These are phyloP conservation scores for Chaitophorus viminalis DNA, from an alignment of 2,888 invertebrate genomes.

Conservation along the genomic window DNA sequence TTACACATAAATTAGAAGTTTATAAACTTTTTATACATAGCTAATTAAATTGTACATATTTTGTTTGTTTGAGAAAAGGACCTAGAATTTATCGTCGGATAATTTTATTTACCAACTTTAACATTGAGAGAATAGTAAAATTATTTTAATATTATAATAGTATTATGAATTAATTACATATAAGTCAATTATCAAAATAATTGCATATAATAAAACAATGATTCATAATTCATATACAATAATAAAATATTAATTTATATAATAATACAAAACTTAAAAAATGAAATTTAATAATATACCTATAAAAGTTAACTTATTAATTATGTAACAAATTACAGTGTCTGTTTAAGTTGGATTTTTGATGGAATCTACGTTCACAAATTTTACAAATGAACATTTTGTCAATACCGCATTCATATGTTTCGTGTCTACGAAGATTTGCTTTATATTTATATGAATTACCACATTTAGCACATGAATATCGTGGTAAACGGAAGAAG, in stretches of 20 bases:
- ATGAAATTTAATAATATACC: background rate
- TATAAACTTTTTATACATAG: background rate
- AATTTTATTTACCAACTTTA: too few relatives aligned
- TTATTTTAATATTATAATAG: too few relatives aligned
- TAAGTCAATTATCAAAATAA: too few relatives aligned
- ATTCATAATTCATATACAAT: background rate
- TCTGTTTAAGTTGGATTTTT: constrained; percentile 64
- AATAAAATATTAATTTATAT: background rate
- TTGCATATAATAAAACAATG: background rate
- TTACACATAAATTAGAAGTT: background rate
- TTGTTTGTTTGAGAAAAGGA: background rate
- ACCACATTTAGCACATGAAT: constrained; percentile 56
- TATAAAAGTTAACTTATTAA: background rate
- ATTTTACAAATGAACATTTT: constrained; percentile 67
- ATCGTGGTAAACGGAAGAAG: constrained; percentile 38
- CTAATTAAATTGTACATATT: background rate
- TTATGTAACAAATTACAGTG: constrained; percentile 62
- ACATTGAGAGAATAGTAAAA: too few relatives aligned
- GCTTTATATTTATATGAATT: constrained; percentile 63
- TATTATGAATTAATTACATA: too few relatives aligned
- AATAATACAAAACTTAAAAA: background rate
- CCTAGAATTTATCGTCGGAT: too few relatives aligned
- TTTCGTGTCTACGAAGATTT: constrained; percentile 66
- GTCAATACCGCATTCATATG: constrained; percentile 68
- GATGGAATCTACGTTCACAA: constrained; percentile 65